Evolutionary conservation across 2,888 invertebrate genomes (phyloP), one percentile per base, ranked within the genome.

Genomic region (Nyleta sp.): DNA sequence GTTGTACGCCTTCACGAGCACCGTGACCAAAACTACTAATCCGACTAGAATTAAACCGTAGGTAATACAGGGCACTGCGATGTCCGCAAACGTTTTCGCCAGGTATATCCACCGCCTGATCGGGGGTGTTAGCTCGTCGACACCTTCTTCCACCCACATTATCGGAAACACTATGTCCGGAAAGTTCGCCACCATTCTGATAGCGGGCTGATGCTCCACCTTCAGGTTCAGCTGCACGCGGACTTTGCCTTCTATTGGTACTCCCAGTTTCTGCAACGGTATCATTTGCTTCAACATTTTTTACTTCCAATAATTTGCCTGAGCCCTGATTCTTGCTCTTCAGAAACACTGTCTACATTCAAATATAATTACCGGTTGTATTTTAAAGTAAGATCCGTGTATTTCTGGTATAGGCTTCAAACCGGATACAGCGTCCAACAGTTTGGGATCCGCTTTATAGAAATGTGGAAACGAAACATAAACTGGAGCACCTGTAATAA

Each of bases 391-490:
- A 0, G 95, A 94, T 85, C 94, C 93, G 85, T 97, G 97, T 67
- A 93, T 92, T 59, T 94, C 92, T 83, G 93, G 91, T 8, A 93
- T 91, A 0, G 97, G 96, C 2, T 92, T 92, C 7, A 97, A 91
- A 1, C 97, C 97, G 57, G 95, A 94, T 11, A 96, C 94, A 0
- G 93, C 93, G 0, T 93, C 91, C 13, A 95, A 87, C 0, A 96
- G 92, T 11, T 91, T 91, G 0, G 94, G 94, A 86, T 96, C 95
- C 0, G 96, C 95, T 80, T 96, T 94, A 89, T 95, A 95, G 91
- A 97, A 98, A 88, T 98, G 98, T 0, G 97, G 97, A 89, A 95
- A 96, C 0, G 97, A 98, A 7, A 97, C 92, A 83, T 96, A 96
- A 0, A 98, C 95, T 0, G 98, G 98, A 0, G 97, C 97, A 86